Conservation (phyloP, 2,888 invertebrate genomes). For the Tetramorium bicarinatum region DNA sequence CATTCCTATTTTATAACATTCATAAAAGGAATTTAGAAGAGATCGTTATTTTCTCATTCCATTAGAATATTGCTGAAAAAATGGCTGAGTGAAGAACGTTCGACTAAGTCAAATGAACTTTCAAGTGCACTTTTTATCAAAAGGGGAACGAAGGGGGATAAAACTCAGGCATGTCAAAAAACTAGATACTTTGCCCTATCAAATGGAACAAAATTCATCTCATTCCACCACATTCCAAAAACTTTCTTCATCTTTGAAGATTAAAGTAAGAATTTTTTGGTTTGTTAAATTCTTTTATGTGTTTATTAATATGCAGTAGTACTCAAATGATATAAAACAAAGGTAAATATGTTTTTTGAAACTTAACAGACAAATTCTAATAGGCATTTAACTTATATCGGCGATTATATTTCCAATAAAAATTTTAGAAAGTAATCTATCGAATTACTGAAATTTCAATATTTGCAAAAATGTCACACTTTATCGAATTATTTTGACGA, state of each 20-base stretch:
- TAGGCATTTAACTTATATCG: neutral
- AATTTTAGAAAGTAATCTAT: neutral
- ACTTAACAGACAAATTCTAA: neutral
- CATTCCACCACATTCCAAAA: neutral
- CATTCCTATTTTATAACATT: no score
- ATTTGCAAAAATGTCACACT: neutral
- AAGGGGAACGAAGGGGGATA: slow-evolving; percentile 7
- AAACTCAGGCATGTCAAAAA: neutral
- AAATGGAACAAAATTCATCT: neutral
- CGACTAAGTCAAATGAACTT: neutral
- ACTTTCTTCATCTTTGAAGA: neutral
- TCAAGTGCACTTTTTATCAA: neutral
- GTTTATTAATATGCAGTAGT: neutral
- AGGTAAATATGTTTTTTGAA: slow-evolving; percentile 3
- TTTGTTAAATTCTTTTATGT: neutral
- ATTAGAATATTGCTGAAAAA: neutral
- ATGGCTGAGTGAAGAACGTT: neutral
- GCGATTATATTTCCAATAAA: neutral
- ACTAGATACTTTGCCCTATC: slow-evolving; percentile 4
- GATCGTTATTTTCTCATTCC: neutral
- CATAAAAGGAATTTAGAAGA: no score
- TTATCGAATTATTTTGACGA: neutral
- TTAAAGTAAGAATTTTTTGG: neutral
- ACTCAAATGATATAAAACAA: neutral
- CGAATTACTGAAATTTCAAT: neutral